These are phyloP conservation scores for Hyperoplus lanceolatus DNA, from an alignment of 2,797 vertebrate species.

Conservation along the genomic window DNA sequence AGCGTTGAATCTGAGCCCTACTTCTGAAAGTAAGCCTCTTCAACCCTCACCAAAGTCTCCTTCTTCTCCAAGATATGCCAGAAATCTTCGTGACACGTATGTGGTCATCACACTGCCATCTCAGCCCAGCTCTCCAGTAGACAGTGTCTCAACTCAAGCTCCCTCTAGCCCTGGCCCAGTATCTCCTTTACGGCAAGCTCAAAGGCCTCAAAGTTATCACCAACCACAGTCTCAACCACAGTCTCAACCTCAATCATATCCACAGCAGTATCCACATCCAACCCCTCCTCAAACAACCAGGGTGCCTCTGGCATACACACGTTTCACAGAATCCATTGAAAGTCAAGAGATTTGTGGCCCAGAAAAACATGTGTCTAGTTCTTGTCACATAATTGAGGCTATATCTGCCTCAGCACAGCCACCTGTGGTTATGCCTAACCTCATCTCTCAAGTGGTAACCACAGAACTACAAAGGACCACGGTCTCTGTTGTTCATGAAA, in stretches of 20 bases:
- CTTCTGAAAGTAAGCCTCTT: constrained; percentile 88
- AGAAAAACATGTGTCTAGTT: constrained; percentile 86
- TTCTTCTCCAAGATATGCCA: constrained; percentile 89
- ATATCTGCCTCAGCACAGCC: constrained; percentile 85
- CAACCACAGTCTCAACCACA: constrained; percentile 75
- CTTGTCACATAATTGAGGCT: constrained; percentile 87
- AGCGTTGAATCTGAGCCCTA: constrained; percentile 92
- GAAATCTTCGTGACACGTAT: constrained; percentile 93
- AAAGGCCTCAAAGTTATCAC: constrained; percentile 62
- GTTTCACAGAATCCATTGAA: constrained; percentile 88
- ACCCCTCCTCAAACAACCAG: constrained; percentile 79
- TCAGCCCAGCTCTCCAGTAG: constrained; percentile 96
- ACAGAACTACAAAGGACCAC: constrained; percentile 89
- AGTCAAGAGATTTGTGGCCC: constrained; percentile 87
- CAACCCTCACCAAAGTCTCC: constrained; percentile 94
- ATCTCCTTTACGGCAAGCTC: constrained; percentile 83
- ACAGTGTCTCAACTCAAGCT: constrained; percentile 89
- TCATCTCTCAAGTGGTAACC: constrained; percentile 88
- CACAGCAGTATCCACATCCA: constrained; percentile 69
- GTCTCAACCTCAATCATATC: constrained; percentile 72
- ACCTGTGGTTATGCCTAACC: constrained; percentile 81
- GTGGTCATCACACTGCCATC: constrained; percentile 99
- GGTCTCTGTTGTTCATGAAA: constrained; percentile 88
- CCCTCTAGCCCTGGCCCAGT: constrained; percentile 87
- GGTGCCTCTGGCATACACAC: constrained; percentile 87